Percentiles rank a stretch among this genome's conserved stretches.
These are phyloP conservation scores for Macaria notata DNA, from an alignment of 2,888 invertebrate species.

Conservation along the genomic window DNA sequence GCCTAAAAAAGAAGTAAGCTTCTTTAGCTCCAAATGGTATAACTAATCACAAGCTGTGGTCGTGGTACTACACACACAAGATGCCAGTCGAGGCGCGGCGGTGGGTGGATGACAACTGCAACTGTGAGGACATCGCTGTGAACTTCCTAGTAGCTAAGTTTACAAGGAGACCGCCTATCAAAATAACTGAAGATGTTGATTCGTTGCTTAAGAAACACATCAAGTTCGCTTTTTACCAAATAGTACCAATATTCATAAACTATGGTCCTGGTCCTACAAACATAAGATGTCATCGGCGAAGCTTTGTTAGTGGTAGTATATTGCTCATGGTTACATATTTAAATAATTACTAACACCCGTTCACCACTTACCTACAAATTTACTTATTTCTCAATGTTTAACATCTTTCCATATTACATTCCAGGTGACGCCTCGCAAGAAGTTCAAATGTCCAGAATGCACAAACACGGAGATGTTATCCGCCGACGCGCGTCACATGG, in stretches of 20 bases:
- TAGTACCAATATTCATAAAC: too few species aligned
- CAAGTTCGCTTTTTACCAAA: too few species aligned
- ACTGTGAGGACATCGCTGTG: conserved; percentile 99
- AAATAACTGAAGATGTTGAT: conserved; percentile 45
- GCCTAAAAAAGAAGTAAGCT: too few species aligned
- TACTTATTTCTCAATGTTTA: too few species aligned
- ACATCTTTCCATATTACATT: conserved; percentile 22
- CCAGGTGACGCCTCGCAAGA: conserved; percentile 96
- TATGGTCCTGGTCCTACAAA: too few species aligned
- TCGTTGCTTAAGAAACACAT: too few species aligned
- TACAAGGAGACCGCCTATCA: conserved; percentile 96
- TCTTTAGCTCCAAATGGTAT: too few species aligned
- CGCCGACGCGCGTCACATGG: conserved; percentile 95
- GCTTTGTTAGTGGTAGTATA: too few species aligned
- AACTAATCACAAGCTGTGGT: conserved; percentile 98
- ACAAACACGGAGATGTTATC: conserved; percentile 96
- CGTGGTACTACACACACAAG: conserved; percentile 94
- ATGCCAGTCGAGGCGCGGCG: conserved; percentile 92
- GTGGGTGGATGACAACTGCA: conserved; percentile 98
- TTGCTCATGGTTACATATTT: too few species aligned
- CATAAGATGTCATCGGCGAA: too few species aligned
- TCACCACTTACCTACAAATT: too few species aligned
- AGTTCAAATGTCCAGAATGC: conserved; percentile 98
- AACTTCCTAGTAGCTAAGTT: conserved; percentile 97
- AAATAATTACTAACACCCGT: too few species aligned